A percentile compares a stretch with the other conserved stretches of the same genome.
Conservation (phyloP, 2,113 vertebrate genomes). For the Paramisgurnus dabryanus region DNA sequence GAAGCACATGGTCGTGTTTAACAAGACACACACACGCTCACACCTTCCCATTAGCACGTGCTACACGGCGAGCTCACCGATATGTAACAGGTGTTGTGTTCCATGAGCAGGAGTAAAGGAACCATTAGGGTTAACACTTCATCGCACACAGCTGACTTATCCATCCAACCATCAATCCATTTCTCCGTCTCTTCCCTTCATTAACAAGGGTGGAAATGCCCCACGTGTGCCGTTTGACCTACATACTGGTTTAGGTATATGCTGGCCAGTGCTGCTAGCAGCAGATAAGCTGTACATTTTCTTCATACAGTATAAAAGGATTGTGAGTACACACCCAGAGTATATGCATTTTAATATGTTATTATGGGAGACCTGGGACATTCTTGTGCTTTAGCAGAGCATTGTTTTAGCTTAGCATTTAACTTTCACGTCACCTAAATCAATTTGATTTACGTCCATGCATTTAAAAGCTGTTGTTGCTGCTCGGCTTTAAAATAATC, state of each 20-base stretch:
- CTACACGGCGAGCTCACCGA: conserved; percentile 33
- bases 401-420: too few species aligned
- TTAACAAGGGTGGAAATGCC: conserved; percentile 36
- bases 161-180: conserved; percentile 38
- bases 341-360: too few species aligned
- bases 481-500: too few species aligned
- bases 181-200: conserved; percentile 35
- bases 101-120: conserved; percentile 48
- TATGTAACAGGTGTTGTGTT: conserved; percentile 53
- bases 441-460: too few species aligned
- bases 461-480: too few species aligned
- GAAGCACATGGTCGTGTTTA: conserved; percentile 33
- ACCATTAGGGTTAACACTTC: conserved; percentile 54
- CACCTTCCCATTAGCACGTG: conserved; percentile 39
- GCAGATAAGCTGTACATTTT: too few species aligned
- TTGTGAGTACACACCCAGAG: too few species aligned
- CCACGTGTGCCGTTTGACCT: conserved; percentile 41
- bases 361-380: too few species aligned
- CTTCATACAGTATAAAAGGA: too few species aligned
- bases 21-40: conserved; percentile 24
- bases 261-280: not conserved
- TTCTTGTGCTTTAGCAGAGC: too few species aligned
- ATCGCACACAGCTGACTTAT: conserved; percentile 45
- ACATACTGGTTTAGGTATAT: not conserved
- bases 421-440: too few species aligned